phyloP scores from a whole-genome alignment of 2,113 vertebrate species.

The Calyptomena viridis region DNA sequence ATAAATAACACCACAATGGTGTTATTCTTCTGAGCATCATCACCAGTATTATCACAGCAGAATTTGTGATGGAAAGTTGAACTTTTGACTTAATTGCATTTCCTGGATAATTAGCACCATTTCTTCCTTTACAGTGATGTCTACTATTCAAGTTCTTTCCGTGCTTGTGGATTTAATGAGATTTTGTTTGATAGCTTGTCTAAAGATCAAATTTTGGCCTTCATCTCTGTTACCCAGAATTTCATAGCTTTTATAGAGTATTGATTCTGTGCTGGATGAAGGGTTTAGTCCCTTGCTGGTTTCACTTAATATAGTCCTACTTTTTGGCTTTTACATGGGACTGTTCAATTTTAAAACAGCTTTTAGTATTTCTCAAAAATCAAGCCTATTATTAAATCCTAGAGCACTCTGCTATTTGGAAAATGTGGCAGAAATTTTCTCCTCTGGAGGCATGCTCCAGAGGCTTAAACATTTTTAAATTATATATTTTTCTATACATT shows the following conservation, averaged over 20 bases:
- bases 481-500: neutral
- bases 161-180: neutral
- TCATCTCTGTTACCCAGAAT: neutral
- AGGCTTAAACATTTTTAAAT: slow-evolving; percentile 4
- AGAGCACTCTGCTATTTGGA: neutral
- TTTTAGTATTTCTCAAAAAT: neutral
- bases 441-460: neutral
- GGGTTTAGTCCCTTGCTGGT: neutral
- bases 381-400: neutral
- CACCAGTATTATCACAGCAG: neutral
- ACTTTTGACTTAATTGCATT: neutral
- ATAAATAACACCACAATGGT: neutral
- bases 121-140: neutral
- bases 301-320: neutral
- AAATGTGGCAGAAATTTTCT: neutral
- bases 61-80: neutral
- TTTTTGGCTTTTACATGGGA: neutral
- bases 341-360: neutral
- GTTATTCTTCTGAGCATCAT: neutral
- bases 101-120: neutral
- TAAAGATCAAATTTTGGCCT: neutral
- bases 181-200: neutral
- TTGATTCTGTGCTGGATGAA: neutral
- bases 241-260: neutral
- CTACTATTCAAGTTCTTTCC: neutral